Evolutionary conservation across 2,888 invertebrate species (phyloP).

Genomic region (Mythimna albipuncta): DNA sequence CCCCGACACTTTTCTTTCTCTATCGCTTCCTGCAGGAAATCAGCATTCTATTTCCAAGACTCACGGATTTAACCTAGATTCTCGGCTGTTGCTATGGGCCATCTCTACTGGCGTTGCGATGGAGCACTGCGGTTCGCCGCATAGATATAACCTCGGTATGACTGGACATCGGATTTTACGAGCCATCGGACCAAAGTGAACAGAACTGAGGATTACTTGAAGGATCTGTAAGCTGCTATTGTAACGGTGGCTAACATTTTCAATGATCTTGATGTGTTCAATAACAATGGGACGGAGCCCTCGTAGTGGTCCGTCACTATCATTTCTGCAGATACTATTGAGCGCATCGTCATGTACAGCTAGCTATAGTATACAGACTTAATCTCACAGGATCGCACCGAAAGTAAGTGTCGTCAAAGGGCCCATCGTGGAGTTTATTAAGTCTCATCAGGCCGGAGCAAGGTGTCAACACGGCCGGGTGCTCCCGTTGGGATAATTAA

Average conservation of each 20-base stretch:
- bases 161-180: slow-evolving; percentile 59
- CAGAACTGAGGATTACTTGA: slow-evolving; percentile 54
- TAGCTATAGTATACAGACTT: slow-evolving; percentile 29
- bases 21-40: slow-evolving; percentile 59
- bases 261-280: slow-evolving; percentile 39
- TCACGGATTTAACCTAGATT: slow-evolving; percentile 47
- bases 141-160: slow-evolving; percentile 36
- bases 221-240: slow-evolving; percentile 26
- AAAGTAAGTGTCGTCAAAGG: slow-evolving; percentile 60
- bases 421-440: slow-evolving; percentile 62
- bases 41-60: slow-evolving; percentile 50
- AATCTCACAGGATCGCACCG: slow-evolving; percentile 41
- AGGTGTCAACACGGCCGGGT: slow-evolving; percentile 80
- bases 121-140: slow-evolving; percentile 39
- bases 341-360: slow-evolving; percentile 18
- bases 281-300: slow-evolving; percentile 40
- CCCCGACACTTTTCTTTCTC: slow-evolving; percentile 49
- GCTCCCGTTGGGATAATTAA: slow-evolving; percentile 85
- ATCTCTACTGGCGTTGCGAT: slow-evolving; percentile 36
- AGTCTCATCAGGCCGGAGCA: slow-evolving; percentile 73
- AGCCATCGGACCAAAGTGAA: slow-evolving; percentile 42
- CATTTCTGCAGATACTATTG: slow-evolving; percentile 37
- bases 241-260: slow-evolving; percentile 31
- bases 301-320: slow-evolving; percentile 39
- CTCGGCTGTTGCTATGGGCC: slow-evolving; percentile 43